phyloP scores from a whole-genome alignment of 2,797 vertebrate genomes.

The Rachycentron canadum region DNA sequence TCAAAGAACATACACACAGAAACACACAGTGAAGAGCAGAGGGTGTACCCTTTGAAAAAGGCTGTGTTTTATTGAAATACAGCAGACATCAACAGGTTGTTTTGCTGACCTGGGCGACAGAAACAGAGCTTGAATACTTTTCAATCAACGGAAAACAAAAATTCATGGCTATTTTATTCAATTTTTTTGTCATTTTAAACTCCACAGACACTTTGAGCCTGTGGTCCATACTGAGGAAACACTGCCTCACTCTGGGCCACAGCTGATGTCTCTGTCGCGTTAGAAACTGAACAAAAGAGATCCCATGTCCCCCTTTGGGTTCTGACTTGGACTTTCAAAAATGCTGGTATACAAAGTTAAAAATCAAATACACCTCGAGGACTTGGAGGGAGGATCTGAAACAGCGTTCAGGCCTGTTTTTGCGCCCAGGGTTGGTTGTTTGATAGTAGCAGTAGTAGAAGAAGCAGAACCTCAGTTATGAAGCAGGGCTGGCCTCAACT shows the following conservation, averaged over 20 bases:
- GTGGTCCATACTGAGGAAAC: constrained; percentile 15
- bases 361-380: constrained; percentile 36
- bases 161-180: constrained; percentile 51
- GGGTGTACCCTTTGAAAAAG: constrained; percentile 75
- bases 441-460: constrained; percentile 79
- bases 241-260: constrained; percentile 6
- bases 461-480: constrained; percentile 78
- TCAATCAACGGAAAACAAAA: constrained; percentile 46
- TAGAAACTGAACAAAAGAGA: constrained; percentile 34
- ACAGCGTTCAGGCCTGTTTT: constrained; percentile 50
- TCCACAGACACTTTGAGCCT: constrained; percentile 11
- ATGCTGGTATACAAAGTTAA: constrained; percentile 68
- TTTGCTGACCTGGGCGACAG: constrained; percentile 82
- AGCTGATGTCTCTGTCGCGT: background rate
- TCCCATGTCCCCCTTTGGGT: constrained; percentile 43
- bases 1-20: background rate
- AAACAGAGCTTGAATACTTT: constrained; percentile 62
- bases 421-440: constrained; percentile 70
- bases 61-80: constrained; percentile 88
- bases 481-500: constrained; percentile 78
- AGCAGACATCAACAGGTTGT: constrained; percentile 93
- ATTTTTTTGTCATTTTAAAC: constrained; percentile 33
- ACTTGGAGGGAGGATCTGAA: constrained; percentile 31
- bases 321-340: constrained; percentile 24
- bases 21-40: constrained; percentile 28